These are phyloP conservation scores for Hydrocynus forskahlii DNA, from an alignment of 2,797 vertebrate genomes.

Conservation along the genomic window DNA sequence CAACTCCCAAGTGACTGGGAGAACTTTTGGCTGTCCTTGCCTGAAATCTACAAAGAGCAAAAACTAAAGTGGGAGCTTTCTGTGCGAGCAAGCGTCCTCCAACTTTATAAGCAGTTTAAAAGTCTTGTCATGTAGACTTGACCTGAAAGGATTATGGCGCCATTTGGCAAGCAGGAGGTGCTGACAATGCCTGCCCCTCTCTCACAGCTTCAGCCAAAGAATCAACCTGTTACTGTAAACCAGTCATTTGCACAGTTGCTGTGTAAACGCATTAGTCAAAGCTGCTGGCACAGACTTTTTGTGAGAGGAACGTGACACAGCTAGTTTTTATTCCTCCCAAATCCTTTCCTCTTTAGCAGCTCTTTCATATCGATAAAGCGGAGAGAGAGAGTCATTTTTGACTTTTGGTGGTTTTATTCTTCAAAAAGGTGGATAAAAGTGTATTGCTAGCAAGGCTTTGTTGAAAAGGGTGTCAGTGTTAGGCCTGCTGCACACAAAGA, in stretches of 20 bases:
- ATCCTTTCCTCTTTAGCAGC: background rate
- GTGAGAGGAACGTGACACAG: conserved; percentile 3
- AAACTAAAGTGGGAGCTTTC: conserved; percentile 43
- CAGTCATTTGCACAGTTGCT: conserved; percentile 2
- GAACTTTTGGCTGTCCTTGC: conserved; percentile 45
- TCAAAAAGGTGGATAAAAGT: conserved; percentile 45
- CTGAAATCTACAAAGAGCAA: conserved; percentile 21
- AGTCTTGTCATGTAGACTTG: conserved; percentile 57
- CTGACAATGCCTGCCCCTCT: conserved; percentile 49
- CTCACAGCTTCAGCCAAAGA: conserved; percentile 44
- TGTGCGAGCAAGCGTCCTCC: conserved; percentile 37
- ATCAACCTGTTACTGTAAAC: conserved; percentile 35
- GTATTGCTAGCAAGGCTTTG: conserved; percentile 47
- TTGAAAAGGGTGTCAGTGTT: conserved; percentile 49
- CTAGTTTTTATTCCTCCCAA: conserved; percentile 10
- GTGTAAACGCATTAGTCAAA: conserved; percentile 11
- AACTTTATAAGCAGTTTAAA: conserved; percentile 52
- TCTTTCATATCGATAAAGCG: background rate
- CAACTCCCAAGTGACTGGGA: conserved; percentile 20
- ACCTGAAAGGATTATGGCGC: conserved; percentile 50
- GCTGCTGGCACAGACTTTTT: conserved; percentile 9
- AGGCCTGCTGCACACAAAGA: conserved; percentile 50
- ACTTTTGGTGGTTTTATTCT: background rate
- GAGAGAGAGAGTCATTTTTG: conserved; percentile 21
- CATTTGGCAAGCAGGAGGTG: conserved; percentile 50